Base-by-base conservation (phyloP, 1,140 invertebrate genomes). In the Megalonaias nervosa region DNA sequence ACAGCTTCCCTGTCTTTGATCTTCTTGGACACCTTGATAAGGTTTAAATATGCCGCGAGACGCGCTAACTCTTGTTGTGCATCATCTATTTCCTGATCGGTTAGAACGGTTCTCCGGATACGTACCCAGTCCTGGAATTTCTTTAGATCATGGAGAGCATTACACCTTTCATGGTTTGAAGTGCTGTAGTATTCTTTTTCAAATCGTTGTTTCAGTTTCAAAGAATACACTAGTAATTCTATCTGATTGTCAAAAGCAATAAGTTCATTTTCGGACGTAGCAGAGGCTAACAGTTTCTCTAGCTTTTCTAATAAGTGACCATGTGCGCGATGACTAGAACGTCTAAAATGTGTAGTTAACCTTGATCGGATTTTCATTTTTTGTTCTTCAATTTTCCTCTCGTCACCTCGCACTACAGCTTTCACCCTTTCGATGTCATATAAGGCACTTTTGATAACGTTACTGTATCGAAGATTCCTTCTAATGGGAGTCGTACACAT, bases 401-500 rank as follows among this genome's bases (percentile, higher is more conserved):
- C 61, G 17, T 77, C 74, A 60, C 84, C 86, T 72, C 82, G 86
- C 26, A 89, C 82, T 67, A 81, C 84, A 65, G 62, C 77, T 84
- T 94, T 94, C 2, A 94, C 92, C 19, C 86, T 85, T 67, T 91
- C 91, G 59, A 95, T 93, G 79, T 94, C 92, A 60, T 87, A 82
- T 19, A 93, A 89, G 56, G 89, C 89, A 31, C 84, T 71, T 80
- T 94, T 94, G 3, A 94, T 91, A 12, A 92, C 82, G 74, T 93
- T 91, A 75, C 93, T 93, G 83, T 93, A 94, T 38, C 94, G 87
- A 17, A 91, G 83, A 77, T 92, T 94, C 75, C 91, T 92, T 58
- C 91, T 90, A 21, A 95, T 93, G 0, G 92, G 89, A 26, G 92
- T 93, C 72, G 93, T 93, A 82, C 94, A 95, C 76, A 88, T 89